Evolutionary conservation across 2,113 vertebrate species (phyloP), one percentile per base, ranked within the genome.

Genomic region (Pterocles orientalis): DNA sequence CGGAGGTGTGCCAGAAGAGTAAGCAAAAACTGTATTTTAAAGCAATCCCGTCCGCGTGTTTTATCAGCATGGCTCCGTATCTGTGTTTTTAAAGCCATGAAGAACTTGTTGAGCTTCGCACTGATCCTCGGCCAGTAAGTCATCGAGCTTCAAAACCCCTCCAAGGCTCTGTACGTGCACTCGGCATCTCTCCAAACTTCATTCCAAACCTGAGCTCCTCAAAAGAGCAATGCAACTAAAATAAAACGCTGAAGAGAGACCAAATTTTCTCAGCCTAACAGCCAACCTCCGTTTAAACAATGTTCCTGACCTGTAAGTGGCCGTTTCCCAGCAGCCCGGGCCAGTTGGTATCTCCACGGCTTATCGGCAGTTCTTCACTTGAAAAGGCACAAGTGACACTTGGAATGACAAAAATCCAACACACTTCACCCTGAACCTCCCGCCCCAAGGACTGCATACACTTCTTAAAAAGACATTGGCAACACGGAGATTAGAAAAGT

Each of bases 381-480:
- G 50, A 93, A 90, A 89, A 94, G 92, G 92, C 72, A 85, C 68
- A 82, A 97, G 94, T 71, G 71, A 80, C 79, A 66, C 85, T 78
- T 66, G 93, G 94, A 95, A 97, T 92, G 93, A 86, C 95, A 96
- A 95, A 93, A 90, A 90, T 96, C 76, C 82, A 53, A 29, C 1
- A 58, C 45, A 18, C 90, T 88, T 19, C 54, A 85, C 78, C 64
- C 54, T 48, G 43, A 90, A 68, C 79, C 76, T 88, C 88, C 86
- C 72, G 82, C 64, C 41, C 58, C 39, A 75, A 66, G 57, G 72
- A 88, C 75, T 84, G 86, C 68, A 68, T 6, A 64, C 21, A 25
- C 58, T 93, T 73, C 90, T 90, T 66, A 25, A 86, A 91, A 82
- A 88, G 71, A 51, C 69, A 58, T 92, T 90, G 88, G 71, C 51